A percentile compares a stretch with the other conserved stretches of the same genome.
These are phyloP conservation scores for Epinotia bilunana DNA, from an alignment of 2,888 invertebrate genomes.

Conservation along the genomic window DNA sequence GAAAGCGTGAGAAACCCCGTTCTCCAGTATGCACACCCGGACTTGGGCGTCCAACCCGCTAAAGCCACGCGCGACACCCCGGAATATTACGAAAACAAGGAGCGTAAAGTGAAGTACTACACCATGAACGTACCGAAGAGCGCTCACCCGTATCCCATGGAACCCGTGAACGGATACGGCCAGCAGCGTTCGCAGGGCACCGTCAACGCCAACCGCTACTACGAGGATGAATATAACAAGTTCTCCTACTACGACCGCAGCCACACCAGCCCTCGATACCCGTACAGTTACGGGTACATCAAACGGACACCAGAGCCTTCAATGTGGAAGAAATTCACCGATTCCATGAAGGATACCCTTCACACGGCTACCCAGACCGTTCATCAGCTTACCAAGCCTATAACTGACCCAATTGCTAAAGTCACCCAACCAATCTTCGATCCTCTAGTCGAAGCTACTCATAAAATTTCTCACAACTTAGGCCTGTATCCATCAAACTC, in stretches of 20 bases:
- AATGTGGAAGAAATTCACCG: conserved; percentile 89
- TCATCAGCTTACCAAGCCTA: conserved; percentile 86
- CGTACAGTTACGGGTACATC: conserved; percentile 86
- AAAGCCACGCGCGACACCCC: conserved; percentile 81
- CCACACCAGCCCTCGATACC: conserved; percentile 76
- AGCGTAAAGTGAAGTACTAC: conserved; percentile 80
- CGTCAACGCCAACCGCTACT: conserved; percentile 75
- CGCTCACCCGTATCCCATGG: conserved; percentile 84
- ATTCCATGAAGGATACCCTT: conserved; percentile 89
- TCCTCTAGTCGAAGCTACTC: conserved; percentile 90
- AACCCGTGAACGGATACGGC: conserved; percentile 74
- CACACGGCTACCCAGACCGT: conserved; percentile 89
- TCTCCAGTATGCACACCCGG: conserved; percentile 91
- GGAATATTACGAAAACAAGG: conserved; percentile 66
- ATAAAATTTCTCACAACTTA: conserved; percentile 91
- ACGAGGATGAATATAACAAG: conserved; percentile 81
- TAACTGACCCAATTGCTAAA: conserved; percentile 84
- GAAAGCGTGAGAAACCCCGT: conserved; percentile 90
- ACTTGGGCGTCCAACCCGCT: conserved; percentile 90
- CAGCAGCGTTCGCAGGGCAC: conserved; percentile 77
- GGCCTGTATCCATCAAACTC: conserved; percentile 84
- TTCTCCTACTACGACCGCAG: conserved; percentile 84
- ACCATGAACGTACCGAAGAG: conserved; percentile 81
- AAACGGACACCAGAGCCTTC: conserved; percentile 86
- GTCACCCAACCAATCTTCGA: conserved; percentile 87